Base-by-base conservation (phyloP, 2,797 vertebrate species). In the Echiichthys vipera region DNA sequence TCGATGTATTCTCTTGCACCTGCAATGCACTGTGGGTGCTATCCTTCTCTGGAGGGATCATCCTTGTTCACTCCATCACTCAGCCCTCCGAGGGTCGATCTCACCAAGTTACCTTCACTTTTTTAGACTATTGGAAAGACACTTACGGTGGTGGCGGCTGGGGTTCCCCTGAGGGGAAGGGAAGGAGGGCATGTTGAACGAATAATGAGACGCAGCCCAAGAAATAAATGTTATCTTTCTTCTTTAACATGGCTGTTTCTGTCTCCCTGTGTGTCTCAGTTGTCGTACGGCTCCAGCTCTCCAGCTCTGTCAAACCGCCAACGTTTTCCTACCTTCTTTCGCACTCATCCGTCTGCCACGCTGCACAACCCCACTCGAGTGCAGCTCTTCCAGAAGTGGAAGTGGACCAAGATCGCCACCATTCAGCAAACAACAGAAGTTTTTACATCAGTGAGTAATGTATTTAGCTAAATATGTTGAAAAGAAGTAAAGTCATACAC, bases 371-470 rank as follows among this genome's bases (percentile, higher is more conserved):
- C 96, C 18, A 96, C 95, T 5, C 91, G 95, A 0, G 96, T 96
- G 72, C 95, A 95, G 66, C 95, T 96, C 47, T 96, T 96, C 83
- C 94, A 95, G 77, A 96, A 96, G 84, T 96, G 95, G 95, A 95
- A 95, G 46, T 96, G 96, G 96, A 96, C 94, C 73, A 95, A 95
- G 91, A 96, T 96, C 0, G 95, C 96, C 63, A 96, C 96, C 86
- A 96, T 96, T 84, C 96, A 96, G 84, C 96, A 96, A 89, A 96
- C 95, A 56, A 96, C 96, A 0, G 96, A 96, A 86, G 96, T 96
- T 73, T 96, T 96, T 87, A 96, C 95, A 18, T 96, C 95, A 68
- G 96, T 96, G 82, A 88, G 95, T 81, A 25, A 18, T 29, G n/a
- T 22, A 22, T 40, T 64, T 24, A 24, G 10, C 42, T 20, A 7